These are phyloP conservation scores for Glaucidium brasilianum DNA, from an alignment of 2,113 vertebrate species.

Conservation along the genomic window DNA sequence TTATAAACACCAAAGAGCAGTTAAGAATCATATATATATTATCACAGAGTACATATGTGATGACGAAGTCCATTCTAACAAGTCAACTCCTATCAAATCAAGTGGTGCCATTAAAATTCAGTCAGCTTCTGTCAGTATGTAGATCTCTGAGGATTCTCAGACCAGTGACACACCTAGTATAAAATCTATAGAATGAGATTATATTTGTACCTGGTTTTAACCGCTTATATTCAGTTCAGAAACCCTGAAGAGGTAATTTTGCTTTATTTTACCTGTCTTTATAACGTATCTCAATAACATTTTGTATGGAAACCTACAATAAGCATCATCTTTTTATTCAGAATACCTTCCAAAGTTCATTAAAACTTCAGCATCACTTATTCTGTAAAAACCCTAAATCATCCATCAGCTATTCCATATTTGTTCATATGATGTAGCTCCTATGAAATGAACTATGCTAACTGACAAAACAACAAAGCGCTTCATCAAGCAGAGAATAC, in stretches of 20 bases:
- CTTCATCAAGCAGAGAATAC: background rate
- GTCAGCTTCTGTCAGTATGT: background rate
- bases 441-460: background rate
- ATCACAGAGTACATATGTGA: background rate
- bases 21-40: background rate
- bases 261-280: background rate
- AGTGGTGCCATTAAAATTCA: background rate
- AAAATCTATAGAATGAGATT: background rate
- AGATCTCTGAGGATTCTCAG: background rate
- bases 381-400: background rate
- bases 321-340: background rate
- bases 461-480: background rate
- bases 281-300: background rate
- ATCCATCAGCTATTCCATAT: background rate
- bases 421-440: background rate
- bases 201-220: background rate
- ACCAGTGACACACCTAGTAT: background rate
- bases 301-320: background rate
- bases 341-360: background rate
- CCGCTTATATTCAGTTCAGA: background rate
- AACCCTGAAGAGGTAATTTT: background rate
- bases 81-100: background rate
- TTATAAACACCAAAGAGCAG: background rate
- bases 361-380: background rate
- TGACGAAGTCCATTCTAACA: background rate